Base-by-base conservation (phyloP, 2,113 vertebrate species). In the Neoarius graeffei region DNA sequence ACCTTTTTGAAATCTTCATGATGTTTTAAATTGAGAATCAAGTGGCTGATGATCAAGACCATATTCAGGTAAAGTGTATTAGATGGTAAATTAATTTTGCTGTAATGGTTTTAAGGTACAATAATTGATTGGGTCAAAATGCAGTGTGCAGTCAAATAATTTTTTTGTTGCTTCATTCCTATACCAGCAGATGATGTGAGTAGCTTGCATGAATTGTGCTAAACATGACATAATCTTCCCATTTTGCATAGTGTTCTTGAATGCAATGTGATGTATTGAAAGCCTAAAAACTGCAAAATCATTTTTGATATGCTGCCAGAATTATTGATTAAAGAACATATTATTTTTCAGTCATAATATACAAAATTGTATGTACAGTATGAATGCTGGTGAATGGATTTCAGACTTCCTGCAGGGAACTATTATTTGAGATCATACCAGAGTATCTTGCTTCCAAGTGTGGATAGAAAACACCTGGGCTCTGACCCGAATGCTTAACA, bases 21-120 rank as follows among this genome's bases (percentile, higher is more conserved):
- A 83, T 90, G 90, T 42, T 92, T 83, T 87, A 84, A 89, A 81
- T 56, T 92, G 93, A 93, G 92, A 93, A 90, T 90, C 88, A 91
- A 92, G 92, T 88, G 92, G 86, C 88, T 91, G 85, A 71, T 89
- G 90, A 92, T 93, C 93, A 94, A 94, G 94, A 94, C 93, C 93
- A 91, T 91, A 93, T 92, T 93, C 92, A 89, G 93, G 94, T 93
- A 83, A 95, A 92, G 93, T 92, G 92, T 93, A 92, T 93, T 76
- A 86, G 66, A 82, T 87, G 89, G 60, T 74, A 94, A 93, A 93
- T 85, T 89, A 88, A 93, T 94, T 92, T 90, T 86, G 56, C 84
- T 89, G 88, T 93, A 89, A 91, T 93, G 85, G 88, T 90, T 93
- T 92, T 91, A 93, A 91, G 71, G 87, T 89, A 85, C 67, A 9